These are phyloP conservation scores for Alcis repandata DNA, from an alignment of 2,888 invertebrate genomes.

Conservation along the genomic window DNA sequence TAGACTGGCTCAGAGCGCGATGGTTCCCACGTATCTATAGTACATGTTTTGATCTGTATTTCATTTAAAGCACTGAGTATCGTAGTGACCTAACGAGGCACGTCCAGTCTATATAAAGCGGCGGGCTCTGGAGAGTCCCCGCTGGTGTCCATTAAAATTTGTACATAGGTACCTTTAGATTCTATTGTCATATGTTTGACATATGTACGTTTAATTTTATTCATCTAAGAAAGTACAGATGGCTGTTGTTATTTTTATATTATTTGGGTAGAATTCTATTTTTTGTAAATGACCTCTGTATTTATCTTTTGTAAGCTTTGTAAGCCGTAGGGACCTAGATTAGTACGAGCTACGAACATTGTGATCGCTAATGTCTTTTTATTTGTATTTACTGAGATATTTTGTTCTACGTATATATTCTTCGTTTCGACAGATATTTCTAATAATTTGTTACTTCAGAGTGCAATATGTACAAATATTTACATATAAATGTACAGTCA, in stretches of 20 bases:
- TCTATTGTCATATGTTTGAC: conserved; percentile 86
- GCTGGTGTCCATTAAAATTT: conserved; percentile 74
- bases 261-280: conserved; percentile 86
- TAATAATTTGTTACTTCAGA: conserved; percentile 87
- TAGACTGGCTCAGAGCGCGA: conserved; percentile 49
- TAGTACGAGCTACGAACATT: conserved; percentile 84
- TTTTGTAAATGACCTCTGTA: conserved; percentile 87
- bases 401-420: conserved; percentile 78
- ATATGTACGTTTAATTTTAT: conserved; percentile 85
- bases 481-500: conserved; percentile 86
- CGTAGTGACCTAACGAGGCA: conserved; percentile 79
- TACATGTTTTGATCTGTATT: conserved; percentile 60
- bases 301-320: conserved; percentile 85
- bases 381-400: conserved; percentile 78
- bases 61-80: conserved; percentile 69
- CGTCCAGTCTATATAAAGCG: conserved; percentile 73
- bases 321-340: conserved; percentile 84
- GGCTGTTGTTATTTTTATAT: conserved; percentile 87
- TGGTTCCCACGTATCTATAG: conserved; percentile 56
- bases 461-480: conserved; percentile 92
- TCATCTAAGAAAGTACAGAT: conserved; percentile 87
- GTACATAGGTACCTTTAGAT: conserved; percentile 84
- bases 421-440: conserved; percentile 81
- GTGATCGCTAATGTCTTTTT: conserved; percentile 81
- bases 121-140: conserved; percentile 65